A percentile compares a stretch with the other conserved stretches of the same genome.
These are phyloP conservation scores for Charina bottae DNA, from an alignment of 2,113 vertebrate species.

Conservation along the genomic window DNA sequence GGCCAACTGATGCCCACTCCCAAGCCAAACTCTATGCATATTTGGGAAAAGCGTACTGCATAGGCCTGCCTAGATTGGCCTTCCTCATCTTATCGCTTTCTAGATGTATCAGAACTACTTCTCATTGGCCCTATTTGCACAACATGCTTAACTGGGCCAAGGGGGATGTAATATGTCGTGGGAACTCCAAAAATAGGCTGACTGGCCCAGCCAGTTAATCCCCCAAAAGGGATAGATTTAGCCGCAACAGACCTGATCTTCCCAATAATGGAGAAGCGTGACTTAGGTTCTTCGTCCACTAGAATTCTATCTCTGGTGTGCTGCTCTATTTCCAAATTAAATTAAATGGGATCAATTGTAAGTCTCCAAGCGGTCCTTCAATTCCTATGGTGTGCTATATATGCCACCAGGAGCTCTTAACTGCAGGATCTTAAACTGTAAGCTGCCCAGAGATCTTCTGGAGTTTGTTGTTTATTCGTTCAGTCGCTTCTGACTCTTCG, in stretches of 20 bases:
- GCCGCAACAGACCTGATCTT: background rate
- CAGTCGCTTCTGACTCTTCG: too few relatives aligned
- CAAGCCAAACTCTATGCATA: background rate
- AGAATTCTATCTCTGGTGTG: background rate
- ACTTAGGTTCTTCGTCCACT: background rate
- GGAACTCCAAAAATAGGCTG: background rate
- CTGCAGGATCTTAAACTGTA: background rate
- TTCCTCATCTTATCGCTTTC: background rate
- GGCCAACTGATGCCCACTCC: background rate
- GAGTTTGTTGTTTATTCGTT: too few relatives aligned
- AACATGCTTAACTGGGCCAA: background rate
- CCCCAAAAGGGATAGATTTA: background rate
- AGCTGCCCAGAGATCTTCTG: background rate
- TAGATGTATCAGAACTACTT: background rate
- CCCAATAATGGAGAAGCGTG: background rate
- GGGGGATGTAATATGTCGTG: background rate
- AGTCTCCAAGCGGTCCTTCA: background rate
- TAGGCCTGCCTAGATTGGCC: background rate
- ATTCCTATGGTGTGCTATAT: background rate
- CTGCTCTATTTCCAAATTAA: background rate
- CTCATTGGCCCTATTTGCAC: background rate
- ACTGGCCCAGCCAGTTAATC: background rate
- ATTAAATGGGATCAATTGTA: background rate
- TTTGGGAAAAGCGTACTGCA: background rate
- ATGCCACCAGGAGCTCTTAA: background rate